phyloP scores from a whole-genome alignment of 2,113 vertebrate species.

The Bostrychus sinensis region DNA sequence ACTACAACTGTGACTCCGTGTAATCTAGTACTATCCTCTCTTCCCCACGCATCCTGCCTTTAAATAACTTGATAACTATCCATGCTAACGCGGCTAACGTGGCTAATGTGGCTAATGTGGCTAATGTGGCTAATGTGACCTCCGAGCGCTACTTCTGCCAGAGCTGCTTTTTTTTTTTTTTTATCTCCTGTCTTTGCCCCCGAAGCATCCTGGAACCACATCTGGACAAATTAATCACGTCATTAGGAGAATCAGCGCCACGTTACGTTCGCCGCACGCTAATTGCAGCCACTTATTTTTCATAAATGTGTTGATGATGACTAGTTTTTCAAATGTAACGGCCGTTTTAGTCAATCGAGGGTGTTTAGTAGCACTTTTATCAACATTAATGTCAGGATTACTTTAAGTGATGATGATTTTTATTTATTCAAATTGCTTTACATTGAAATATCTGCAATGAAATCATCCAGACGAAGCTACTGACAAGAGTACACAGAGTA shows the following conservation, averaged over 20 bases:
- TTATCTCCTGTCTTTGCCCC: not conserved
- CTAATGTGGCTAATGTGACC: not conserved
- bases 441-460: too few species aligned
- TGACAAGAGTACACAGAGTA: too few species aligned
- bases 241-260: not conserved
- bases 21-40: not conserved
- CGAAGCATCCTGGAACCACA: not conserved
- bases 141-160: not conserved
- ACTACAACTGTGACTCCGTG: not conserved
- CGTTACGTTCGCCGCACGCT: not conserved
- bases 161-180: not conserved
- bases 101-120: not conserved
- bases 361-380: too few species aligned
- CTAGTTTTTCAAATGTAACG: not conserved
- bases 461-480: too few species aligned
- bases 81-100: not conserved
- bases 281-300: slow-evolving; percentile 10
- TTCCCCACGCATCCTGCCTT: not conserved
- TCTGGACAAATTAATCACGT: slow-evolving; percentile 1
- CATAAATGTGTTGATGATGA: not conserved
- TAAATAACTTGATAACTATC: not conserved
- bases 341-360: not conserved
- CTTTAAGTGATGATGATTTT: too few species aligned
- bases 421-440: too few species aligned
- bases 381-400: too few species aligned